These are phyloP conservation scores for Dufourea novaeangliae DNA, from an alignment of 1,140 invertebrate species.

Conservation along the genomic window DNA sequence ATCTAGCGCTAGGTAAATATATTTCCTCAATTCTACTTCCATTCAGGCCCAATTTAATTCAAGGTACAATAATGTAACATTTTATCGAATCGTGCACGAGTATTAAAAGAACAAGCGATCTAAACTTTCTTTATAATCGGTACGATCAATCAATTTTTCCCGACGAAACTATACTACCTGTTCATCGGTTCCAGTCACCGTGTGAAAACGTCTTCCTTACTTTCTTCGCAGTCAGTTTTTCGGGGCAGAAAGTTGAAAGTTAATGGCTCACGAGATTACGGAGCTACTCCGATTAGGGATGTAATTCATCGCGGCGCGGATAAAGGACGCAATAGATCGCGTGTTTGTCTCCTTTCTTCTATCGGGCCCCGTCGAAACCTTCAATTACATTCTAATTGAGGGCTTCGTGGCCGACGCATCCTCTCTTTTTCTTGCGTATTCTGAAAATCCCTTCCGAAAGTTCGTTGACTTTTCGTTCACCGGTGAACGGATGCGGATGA, in stretches of 20 bases:
- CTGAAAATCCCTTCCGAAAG: conserved; percentile 47
- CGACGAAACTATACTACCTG: neutral
- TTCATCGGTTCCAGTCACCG: neutral
- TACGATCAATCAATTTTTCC: neutral
- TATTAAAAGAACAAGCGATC: neutral
- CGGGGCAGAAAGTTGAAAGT: conserved; percentile 32
- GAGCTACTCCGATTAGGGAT: conserved; percentile 22
- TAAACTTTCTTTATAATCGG: neutral
- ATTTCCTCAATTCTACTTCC: too few relatives aligned
- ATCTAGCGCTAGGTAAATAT: too few relatives aligned
- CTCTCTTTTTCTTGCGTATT: conserved; percentile 31
- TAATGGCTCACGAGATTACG: conserved; percentile 34
- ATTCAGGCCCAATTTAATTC: too few relatives aligned
- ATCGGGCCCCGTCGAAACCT: conserved; percentile 46
- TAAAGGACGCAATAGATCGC: conserved; percentile 46
- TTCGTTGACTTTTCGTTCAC: conserved; percentile 44
- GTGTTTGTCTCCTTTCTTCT: conserved; percentile 55
- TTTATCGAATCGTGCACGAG: neutral
- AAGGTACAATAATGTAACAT: too few relatives aligned
- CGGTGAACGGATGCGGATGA: conserved; percentile 24
- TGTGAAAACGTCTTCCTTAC: conserved; percentile 18
- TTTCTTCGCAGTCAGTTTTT: conserved; percentile 6
- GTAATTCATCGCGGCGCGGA: conserved; percentile 37
- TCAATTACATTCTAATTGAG: conserved; percentile 61
- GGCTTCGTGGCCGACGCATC: conserved; percentile 21